Base-by-base conservation (phyloP, 1,140 invertebrate species). In the Metaphire vulgaris region DNA sequence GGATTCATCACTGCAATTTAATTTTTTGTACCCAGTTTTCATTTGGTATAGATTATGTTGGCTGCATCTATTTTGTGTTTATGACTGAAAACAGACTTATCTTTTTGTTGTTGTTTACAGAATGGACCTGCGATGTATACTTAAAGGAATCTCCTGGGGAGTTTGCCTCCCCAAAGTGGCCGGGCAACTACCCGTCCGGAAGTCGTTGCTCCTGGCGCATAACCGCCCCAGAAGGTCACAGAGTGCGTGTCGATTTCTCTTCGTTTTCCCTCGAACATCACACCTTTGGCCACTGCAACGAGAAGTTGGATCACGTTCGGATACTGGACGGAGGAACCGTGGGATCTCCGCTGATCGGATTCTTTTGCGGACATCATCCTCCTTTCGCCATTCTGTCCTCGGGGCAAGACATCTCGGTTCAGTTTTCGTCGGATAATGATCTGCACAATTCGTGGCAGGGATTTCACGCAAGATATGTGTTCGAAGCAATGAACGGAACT, bases 221-320 rank as follows among this genome's bases (percentile, higher is more conserved):
- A 28, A 74, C 76, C 1, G 72, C 76, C 2, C 72, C 72, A 29
- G 29, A 21, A 21, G 34, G 33, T 16, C 76, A 77, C 12, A 34
- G 76, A 29, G 56, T 77, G n/a, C 33, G 56, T 2, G 32, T 74
- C 33, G 30, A 28, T 33, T 68, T 77, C 31, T 67, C 65, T 14
- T 74, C 64, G 26, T 77, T 77, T 65, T 33, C 12, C 14, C 76
- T 77, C 16, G 72, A 77, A 33, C n/a, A 74, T 26, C 76, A 77
- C 65, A 26, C 76, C n/a, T 72, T 77, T 14, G 76, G 76, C 15
- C 76, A 77, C 64, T 77, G 76, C 41, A 77, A 68, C 28, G 76
- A 77, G 15, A 56, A 41, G 26, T 33, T 32, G 65, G 76, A 77
- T 31, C 76, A 77, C 28, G 76, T 77, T 41, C 34, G 33, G 72